These are phyloP conservation scores for Lepilemur septentrionalis DNA, from an alignment of 2,797 vertebrate genomes.

Conservation along the genomic window DNA sequence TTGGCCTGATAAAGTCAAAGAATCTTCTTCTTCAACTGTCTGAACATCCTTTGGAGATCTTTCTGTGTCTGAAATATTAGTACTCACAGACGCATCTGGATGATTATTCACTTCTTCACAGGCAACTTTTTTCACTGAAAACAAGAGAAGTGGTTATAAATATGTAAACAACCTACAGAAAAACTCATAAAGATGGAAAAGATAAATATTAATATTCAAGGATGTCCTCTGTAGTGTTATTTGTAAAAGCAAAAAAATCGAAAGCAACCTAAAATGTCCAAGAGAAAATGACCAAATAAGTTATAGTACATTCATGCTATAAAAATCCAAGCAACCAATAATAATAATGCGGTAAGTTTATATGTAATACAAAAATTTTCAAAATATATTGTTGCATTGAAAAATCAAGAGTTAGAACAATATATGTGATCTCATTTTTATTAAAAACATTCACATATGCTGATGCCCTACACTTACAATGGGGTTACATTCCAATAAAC, in stretches of 20 bases:
- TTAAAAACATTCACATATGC: background rate
- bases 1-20: conserved; percentile 76
- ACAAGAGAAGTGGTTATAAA: conserved; percentile 29
- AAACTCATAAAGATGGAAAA: conserved; percentile 9
- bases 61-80: conserved; percentile 83
- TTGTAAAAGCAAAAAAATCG: background rate
- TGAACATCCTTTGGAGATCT: conserved; percentile 82
- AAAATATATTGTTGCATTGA: background rate
- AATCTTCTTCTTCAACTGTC: conserved; percentile 88
- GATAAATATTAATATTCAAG: background rate
- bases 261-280: background rate
- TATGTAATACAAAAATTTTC: background rate
- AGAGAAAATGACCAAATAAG: background rate
- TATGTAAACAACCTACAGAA: background rate
- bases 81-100: conserved; percentile 78
- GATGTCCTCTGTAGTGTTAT: background rate
- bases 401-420: conserved; percentile 24
- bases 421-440: background rate
- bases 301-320: background rate
- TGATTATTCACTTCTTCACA: conserved; percentile 67
- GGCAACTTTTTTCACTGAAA: conserved; percentile 78
- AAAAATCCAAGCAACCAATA: conserved; percentile 27
- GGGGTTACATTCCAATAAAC: background rate
- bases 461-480: background rate
- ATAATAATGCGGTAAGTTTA: background rate